Evolutionary conservation across 2,113 vertebrate species (phyloP).

Genomic region (Gambusia affinis): DNA sequence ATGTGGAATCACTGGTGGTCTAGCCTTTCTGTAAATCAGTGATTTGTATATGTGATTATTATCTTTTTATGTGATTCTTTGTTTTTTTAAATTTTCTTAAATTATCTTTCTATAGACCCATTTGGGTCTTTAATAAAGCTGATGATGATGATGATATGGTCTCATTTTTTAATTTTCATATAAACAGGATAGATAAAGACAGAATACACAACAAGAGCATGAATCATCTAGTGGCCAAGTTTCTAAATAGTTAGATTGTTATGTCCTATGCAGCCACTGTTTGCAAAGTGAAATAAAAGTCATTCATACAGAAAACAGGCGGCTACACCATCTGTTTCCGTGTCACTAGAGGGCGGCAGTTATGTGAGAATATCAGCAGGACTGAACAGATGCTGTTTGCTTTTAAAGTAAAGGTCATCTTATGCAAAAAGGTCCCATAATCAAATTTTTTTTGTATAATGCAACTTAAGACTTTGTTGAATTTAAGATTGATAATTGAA

Average conservation of each 20-base stretch:
- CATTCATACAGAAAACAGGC: background rate
- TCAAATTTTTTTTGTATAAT: background rate
- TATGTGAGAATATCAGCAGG: constrained; percentile 2
- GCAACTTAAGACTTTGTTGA: background rate
- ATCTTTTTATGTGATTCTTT: too few relatives aligned
- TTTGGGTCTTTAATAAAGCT: too few relatives aligned
- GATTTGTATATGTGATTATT: too few relatives aligned
- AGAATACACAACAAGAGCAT: background rate
- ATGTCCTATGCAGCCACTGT: background rate
- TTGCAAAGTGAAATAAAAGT: background rate
- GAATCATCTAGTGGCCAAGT: background rate
- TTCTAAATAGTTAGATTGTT: background rate
- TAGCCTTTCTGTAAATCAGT: too few relatives aligned
- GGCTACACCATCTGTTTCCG: background rate
- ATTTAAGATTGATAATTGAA: background rate
- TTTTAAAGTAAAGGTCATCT: background rate
- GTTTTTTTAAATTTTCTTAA: too few relatives aligned
- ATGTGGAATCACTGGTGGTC: too few relatives aligned
- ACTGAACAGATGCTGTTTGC: background rate
- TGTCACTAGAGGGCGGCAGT: background rate
- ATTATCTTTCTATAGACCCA: too few relatives aligned
- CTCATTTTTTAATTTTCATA: background rate
- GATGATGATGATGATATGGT: too few relatives aligned
- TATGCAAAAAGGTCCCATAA: background rate
- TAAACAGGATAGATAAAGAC: too few relatives aligned